These are phyloP conservation scores for Argentina silus DNA, from an alignment of 2,797 vertebrate genomes.

Conservation along the genomic window DNA sequence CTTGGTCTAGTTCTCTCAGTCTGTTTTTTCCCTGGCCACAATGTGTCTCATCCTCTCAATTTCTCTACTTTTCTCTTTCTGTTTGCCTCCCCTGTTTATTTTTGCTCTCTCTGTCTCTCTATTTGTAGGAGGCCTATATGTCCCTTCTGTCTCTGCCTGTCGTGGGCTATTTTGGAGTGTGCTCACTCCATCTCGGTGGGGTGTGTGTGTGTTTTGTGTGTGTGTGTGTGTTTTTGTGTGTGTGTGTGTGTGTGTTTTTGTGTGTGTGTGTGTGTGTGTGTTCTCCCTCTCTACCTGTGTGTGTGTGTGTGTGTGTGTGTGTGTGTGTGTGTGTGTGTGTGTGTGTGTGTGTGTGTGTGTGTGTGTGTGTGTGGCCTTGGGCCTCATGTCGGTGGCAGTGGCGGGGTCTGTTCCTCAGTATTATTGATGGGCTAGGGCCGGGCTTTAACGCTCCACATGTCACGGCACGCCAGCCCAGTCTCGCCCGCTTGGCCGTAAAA, in stretches of 20 bases:
- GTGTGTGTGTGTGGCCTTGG: slow-evolving; percentile 56
- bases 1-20: too few relatives aligned
- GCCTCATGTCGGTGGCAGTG: slow-evolving; percentile 72
- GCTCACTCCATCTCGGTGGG: neutral
- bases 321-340: too few relatives aligned
- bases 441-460: slow-evolving; percentile 74
- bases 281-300: too few relatives aligned
- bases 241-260: too few relatives aligned
- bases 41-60: neutral
- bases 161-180: too few relatives aligned
- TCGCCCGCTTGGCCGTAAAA: slow-evolving; percentile 78
- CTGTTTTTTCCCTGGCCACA: neutral
- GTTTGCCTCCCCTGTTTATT: neutral
- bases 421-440: slow-evolving; percentile 70
- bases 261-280: neutral
- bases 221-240: too few relatives aligned
- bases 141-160: neutral
- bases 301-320: neutral
- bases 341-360: slow-evolving; percentile 66
- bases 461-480: slow-evolving; percentile 65
- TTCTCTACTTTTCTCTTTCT: neutral
- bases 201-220: too few relatives aligned
- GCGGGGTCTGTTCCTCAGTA: slow-evolving; percentile 65
- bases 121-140: neutral
- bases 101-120: neutral